Evolutionary conservation across 2,888 invertebrate genomes (phyloP).

Genomic region (Tipula unca): DNA sequence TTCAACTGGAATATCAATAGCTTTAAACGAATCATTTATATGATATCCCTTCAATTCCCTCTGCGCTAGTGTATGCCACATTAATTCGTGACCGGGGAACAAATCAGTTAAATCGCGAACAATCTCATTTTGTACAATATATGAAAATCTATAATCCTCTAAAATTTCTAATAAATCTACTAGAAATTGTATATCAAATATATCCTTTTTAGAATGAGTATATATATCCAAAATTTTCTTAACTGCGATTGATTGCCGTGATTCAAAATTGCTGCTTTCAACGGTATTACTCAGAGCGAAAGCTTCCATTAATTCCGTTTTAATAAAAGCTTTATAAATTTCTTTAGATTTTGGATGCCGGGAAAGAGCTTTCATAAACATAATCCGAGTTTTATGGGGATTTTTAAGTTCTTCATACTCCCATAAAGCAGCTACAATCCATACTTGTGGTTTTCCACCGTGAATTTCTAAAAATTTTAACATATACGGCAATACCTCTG

Average conservation of each 20-base stretch:
- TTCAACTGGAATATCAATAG: not conserved
- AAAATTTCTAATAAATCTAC: conserved; percentile 51
- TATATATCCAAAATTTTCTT: conserved; percentile 53
- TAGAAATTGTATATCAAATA: conserved; percentile 49
- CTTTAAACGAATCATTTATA: conserved; percentile 29
- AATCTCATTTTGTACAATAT: conserved; percentile 48
- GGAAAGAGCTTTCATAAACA: not conserved
- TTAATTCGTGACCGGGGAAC: conserved; percentile 45
- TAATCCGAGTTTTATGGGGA: not conserved
- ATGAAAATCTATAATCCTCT: conserved; percentile 50
- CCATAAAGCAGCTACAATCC: not conserved
- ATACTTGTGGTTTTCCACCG: not conserved
- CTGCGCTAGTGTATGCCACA: conserved; percentile 54
- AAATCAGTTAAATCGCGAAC: conserved; percentile 45
- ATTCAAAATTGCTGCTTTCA: not conserved
- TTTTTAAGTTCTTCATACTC: not conserved
- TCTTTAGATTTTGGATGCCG: not conserved
- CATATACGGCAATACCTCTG: not conserved
- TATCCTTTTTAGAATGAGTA: conserved; percentile 50
- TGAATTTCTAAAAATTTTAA: not conserved
- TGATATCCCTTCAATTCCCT: conserved; percentile 47
- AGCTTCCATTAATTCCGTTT: not conserved
- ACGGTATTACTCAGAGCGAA: not conserved
- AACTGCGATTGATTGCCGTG: conserved; percentile 35
- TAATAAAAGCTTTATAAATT: not conserved